These are phyloP conservation scores for Ctenopoma kingsleyae DNA, from an alignment of 2,797 vertebrate genomes.

Conservation along the genomic window DNA sequence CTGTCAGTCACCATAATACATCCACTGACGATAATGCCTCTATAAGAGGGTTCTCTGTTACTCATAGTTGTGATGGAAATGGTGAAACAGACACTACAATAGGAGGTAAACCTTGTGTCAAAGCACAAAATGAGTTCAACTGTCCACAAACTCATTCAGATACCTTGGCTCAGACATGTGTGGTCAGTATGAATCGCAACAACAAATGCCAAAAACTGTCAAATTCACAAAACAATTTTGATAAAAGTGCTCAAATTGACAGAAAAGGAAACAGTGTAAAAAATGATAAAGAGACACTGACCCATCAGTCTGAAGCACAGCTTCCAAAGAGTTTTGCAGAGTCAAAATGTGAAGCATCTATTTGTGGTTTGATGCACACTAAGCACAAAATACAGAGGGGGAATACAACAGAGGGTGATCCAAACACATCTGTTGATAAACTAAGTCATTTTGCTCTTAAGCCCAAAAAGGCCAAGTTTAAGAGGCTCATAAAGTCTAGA, in stretches of 20 bases:
- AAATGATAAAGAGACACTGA: constrained; percentile 18
- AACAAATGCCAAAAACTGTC: constrained; percentile 20
- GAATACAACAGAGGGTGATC: constrained; percentile 32
- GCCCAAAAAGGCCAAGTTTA: constrained; percentile 74
- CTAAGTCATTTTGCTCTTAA: constrained; percentile 20
- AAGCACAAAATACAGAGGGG: constrained; percentile 25
- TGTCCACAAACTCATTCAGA: constrained; percentile 20
- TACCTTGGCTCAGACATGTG: constrained; percentile 37
- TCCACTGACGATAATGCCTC: background rate
- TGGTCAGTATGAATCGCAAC: constrained; percentile 46
- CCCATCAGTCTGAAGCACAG: constrained; percentile 1
- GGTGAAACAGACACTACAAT: background rate
- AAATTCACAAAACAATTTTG: constrained; percentile 13
- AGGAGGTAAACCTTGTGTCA: background rate
- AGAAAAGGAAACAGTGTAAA: constrained; percentile 8
- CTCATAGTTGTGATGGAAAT: constrained; percentile 1
- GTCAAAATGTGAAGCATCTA: constrained; percentile 19
- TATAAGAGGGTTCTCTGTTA: background rate
- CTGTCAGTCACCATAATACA: constrained; percentile 3
- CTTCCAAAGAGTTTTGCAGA: background rate
- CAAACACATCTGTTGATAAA: constrained; percentile 13
- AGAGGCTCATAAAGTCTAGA: constrained; percentile 75
- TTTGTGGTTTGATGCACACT: constrained; percentile 1
- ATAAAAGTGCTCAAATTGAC: constrained; percentile 6
- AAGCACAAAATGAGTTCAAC: constrained; percentile 18